Base-by-base conservation (phyloP, 2,797 vertebrate species). In the Pipistrellus nathusii region DNA sequence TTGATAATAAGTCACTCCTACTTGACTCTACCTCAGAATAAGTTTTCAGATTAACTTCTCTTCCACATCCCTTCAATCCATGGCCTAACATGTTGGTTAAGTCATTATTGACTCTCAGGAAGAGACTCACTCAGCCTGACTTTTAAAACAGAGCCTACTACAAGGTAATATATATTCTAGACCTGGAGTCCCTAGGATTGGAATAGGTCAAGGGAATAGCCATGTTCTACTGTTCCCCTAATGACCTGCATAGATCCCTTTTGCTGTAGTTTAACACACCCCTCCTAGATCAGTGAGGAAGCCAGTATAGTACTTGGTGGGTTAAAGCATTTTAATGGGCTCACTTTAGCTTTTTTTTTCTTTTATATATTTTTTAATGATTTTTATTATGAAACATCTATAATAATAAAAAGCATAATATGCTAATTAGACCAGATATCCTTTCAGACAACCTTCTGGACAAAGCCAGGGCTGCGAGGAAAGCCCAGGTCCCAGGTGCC, bases 21-120 rank as follows among this genome's bases (percentile, higher is more conserved):
- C 25, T 18, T 18, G 38, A 64, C 14, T 82, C 75, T 48, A 73
- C 84, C 38, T 48, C 84, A 95, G 71, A 76, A 81, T 51, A 41
- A 48, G 48, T 83, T 51, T 84, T 46, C 69, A 85, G 69, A 76
- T 82, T 66, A 66, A 86, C 23, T 59, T 93, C 55, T 90, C 64
- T 77, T 93, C 85, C 1, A 0, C 30, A 55, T 80, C 10, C 46
- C 68, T 87, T 85, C 87, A 30, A 69, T 48, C 13, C 12, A 51
- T 78, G 27, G 44, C 73, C 84, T 87, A 64, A 88, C 6, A 46
- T 10, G 41, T 76, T 83, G 59, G 41, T 44, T 51, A 46, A 81
- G 32, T 21, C 44, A 87, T 55, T 51, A 51, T 41, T 41, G 15
- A 5, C 44, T 91, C 41, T 89, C 30, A 21, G 77, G 25, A 92